Conservation (phyloP, 2,888 invertebrate species). For the Yponomeuta cagnagella region DNA sequence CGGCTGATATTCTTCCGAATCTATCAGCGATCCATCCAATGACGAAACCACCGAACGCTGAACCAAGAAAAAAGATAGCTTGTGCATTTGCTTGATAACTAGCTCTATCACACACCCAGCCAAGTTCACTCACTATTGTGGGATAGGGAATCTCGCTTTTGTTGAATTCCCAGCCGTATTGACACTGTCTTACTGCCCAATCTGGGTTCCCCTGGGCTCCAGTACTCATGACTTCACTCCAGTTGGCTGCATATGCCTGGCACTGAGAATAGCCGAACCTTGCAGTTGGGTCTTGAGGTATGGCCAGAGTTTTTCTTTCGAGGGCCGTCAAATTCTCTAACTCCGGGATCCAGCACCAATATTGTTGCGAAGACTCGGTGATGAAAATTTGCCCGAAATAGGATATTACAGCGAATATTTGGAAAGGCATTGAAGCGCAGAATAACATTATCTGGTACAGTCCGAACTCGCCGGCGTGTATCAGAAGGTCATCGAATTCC, state of each 20-base stretch:
- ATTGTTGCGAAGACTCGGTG: constrained; percentile 18
- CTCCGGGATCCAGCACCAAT: constrained; percentile 23
- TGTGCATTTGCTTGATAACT: constrained; percentile 22
- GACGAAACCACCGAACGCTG: constrained; percentile 18
- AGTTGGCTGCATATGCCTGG: constrained; percentile 19
- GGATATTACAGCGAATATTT: constrained; percentile 19
- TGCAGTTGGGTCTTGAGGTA: constrained; percentile 17
- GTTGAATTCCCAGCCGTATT: constrained; percentile 22
- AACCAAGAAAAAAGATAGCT: constrained; percentile 21
- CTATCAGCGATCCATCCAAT: constrained; percentile 21
- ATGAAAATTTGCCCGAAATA: constrained; percentile 21
- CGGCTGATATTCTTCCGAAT: constrained; percentile 19
- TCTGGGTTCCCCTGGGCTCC: constrained; percentile 6
- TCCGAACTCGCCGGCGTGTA: constrained; percentile 19
- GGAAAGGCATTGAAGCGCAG: constrained; percentile 19
- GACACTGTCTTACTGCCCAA: constrained; percentile 16
- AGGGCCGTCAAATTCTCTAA: constrained; percentile 19
- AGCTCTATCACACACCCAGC: constrained; percentile 22
- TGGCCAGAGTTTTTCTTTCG: constrained; percentile 18
- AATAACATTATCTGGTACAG: constrained; percentile 18
- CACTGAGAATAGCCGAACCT: constrained; percentile 18
- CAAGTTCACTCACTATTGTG: constrained; percentile 20
- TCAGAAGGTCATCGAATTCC: constrained; percentile 20
- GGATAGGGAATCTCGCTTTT: constrained; percentile 21
- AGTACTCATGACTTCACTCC: constrained; percentile 18